Base-by-base conservation (phyloP, 2,797 vertebrate genomes). In the Coluber constrictor region DNA sequence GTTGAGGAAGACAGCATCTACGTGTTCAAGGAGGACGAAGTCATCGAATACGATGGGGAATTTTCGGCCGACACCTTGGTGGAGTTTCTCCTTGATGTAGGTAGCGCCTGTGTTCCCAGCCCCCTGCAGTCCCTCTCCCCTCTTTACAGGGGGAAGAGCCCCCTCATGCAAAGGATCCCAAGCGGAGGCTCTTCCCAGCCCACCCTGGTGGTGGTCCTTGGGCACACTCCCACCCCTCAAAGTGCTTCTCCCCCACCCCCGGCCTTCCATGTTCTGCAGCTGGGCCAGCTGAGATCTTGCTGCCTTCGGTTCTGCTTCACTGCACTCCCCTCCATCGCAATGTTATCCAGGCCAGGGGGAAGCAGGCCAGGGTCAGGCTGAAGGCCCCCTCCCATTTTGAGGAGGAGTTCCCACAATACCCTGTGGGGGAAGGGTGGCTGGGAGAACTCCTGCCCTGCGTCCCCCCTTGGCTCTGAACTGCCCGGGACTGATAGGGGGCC, bases 11-110 rank as follows among this genome's bases (percentile, higher is more conserved):
- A 99, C 96, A 99, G 99, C 93, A 96, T 99, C 92, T 99, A 99
- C 37, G 98, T 99, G 89, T 99, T 99, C 96, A 98, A 98, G 5
- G 98, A 98, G 15, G 98, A 99, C 0, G 98, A 99, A 95, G 97
- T 99, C 89, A 99, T 99, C 1, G 98, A 99, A 93, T 99, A 99
- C 0, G 98, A 99, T 0, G 98, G 99, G 7, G 98, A 99, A 94
- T 96, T 99, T 93, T 98, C 98, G 0, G 98, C 99, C 0, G 98
- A 99, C 96, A 99, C 99, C 0, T 95, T 99, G 95, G 98, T 99
- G 93, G 98, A 99, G 96, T 99, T 99, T 95, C 97, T 99, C 47
- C 98, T 99, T 3, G 99, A 99, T 15, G 99, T 99, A 94, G 98
- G 98, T 94, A 95, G 15, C 0, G 83, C 13, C 8, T 27, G 4